Evolutionary conservation across 2,888 invertebrate genomes (phyloP), one percentile per base, ranked within the genome.

Genomic region (Hirtodrosophila duncani): DNA sequence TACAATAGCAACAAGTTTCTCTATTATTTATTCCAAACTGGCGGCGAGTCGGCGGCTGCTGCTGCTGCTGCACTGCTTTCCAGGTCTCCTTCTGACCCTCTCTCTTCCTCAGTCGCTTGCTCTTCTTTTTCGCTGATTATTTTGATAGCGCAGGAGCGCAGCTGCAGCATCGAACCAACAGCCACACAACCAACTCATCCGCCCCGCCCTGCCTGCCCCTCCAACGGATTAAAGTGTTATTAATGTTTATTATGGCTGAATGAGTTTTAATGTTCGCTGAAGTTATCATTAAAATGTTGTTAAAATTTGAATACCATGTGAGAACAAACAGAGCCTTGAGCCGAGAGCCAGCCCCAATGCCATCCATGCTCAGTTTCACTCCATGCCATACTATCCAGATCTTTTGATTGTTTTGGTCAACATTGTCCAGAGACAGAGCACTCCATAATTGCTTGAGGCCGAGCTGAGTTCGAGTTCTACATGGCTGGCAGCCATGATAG

Each of bases 161-260:
- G 62, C 59, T 70, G 64, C 57, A 51, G 33, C 59, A 27, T 26
- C 4, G 21, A 29, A 11, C 10, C 26, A 10, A 9, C 37, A 37
- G 13, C 11, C 11, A 14, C 37, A 20, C 7, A 7, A 20, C 26
- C 24, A 31, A 33, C 20, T 29, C 27, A 17, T 17, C 39, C 30
- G 13, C 11, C 30, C 16, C 29, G 30, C 30, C 18, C 24, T 14
- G 24, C 27, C 9, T 44, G 46, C 31, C 44, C 31, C 39, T 42
- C 59, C 46, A 16, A 46, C 59, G 71, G 82, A 84, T 80, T 80
- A 82, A 84, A 83, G 78, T 84, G 82, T 83, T 83, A 82, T 84
- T 83, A 84, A 81, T 83, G 84, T 79, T 83, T 82, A 83, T 84
- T 83, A 81, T 65, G 71, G 62, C 74, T 68, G 83, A 84, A 83